Percentiles rank a stretch among this genome's conserved stretches.
Conservation (phyloP, 1,140 invertebrate species). For the Campoletis sonorensis region DNA sequence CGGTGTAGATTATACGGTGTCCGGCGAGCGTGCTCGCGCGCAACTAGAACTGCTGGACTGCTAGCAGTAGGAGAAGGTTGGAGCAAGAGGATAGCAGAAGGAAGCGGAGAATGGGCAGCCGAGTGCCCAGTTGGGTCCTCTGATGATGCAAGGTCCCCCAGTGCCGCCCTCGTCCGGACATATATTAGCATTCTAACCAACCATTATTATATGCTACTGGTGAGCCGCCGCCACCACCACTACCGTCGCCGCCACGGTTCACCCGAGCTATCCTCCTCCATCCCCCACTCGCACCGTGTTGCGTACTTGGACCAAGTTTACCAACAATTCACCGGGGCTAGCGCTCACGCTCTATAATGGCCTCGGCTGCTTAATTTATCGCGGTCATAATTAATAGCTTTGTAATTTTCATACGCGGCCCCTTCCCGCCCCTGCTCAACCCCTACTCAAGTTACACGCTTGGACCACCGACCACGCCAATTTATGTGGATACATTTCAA, state of each 20-base stretch:
- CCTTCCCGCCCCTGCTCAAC: conserved; percentile 36
- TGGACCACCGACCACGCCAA: conserved; percentile 31
- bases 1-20: conserved; percentile 75
- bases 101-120: conserved; percentile 57
- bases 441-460: conserved; percentile 37
- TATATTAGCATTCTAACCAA: conserved; percentile 78
- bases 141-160: conserved; percentile 77
- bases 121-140: conserved; percentile 76
- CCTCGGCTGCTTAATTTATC: conserved; percentile 76
- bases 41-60: not conserved
- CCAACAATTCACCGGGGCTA: conserved; percentile 76
- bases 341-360: conserved; percentile 73
- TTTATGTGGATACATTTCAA: conserved; percentile 42
- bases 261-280: conserved; percentile 57
- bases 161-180: conserved; percentile 73
- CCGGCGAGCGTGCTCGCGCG: conserved; percentile 62
- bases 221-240: conserved; percentile 61
- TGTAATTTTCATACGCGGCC: conserved; percentile 76
- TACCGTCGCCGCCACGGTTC: conserved; percentile 57
- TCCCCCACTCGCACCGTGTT: conserved; percentile 65
- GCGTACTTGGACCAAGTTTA: conserved; percentile 77
- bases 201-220: conserved; percentile 75
- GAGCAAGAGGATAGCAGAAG: conserved; percentile 35
- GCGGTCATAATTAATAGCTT: conserved; percentile 77
- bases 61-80: conserved; percentile 20